A percentile compares a stretch with the other conserved stretches of the same genome.
phyloP scores from a whole-genome alignment of 2,113 vertebrate genomes.

The Gracilinanus agilis region DNA sequence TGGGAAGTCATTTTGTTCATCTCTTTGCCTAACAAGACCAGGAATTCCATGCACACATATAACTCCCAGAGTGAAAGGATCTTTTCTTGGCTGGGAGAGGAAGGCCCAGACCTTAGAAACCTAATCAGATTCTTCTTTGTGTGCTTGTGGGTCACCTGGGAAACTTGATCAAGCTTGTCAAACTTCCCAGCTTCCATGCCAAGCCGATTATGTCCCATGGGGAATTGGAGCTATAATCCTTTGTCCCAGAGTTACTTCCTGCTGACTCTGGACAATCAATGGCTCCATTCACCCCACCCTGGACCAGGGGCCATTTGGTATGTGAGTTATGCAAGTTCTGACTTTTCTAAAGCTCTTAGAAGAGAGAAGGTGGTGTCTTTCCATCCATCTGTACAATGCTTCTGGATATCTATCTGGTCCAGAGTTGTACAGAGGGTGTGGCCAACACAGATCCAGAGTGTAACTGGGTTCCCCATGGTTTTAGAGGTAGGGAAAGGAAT shows the following conservation, averaged over 20 bases:
- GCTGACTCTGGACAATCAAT: neutral
- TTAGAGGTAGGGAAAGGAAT: too few relatives aligned
- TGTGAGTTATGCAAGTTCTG: neutral
- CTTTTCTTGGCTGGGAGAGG: neutral
- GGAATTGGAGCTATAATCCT: accelerated
- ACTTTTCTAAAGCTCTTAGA: neutral
- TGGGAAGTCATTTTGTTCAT: neutral
- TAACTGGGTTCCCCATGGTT: constrained; percentile 3
- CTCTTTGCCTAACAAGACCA: neutral
- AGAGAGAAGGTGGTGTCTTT: neutral
- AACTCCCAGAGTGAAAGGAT: neutral
- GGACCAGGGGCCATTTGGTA: accelerated
- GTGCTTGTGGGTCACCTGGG: constrained; percentile 44
- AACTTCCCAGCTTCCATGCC: neutral
- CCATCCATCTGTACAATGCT: neutral
- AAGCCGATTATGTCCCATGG: constrained; percentile 32
- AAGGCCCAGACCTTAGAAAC: neutral
- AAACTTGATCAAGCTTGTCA: constrained; percentile 56
- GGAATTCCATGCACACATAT: neutral
- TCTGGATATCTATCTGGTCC: neutral
- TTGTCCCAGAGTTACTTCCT: constrained; percentile 17
- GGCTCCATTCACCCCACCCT: neutral
- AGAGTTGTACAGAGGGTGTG: neutral
- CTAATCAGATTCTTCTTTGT: neutral
- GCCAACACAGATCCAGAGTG: neutral